Evolutionary conservation across 2,888 invertebrate species (phyloP), one percentile per base, ranked within the genome.

Genomic region (Drosophila nr. fundita): DNA sequence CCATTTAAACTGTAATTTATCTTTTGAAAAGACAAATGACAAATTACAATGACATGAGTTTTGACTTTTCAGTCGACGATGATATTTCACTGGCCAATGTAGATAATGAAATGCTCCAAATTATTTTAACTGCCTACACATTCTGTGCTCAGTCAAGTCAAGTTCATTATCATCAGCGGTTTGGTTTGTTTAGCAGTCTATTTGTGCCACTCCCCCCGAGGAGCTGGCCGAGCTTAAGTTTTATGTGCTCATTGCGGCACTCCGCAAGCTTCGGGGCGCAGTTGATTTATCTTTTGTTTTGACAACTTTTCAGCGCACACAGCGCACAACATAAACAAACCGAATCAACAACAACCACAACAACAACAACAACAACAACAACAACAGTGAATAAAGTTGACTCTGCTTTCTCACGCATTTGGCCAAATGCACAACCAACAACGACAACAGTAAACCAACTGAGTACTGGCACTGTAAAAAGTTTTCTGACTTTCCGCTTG

Each of bases 211-310:
- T 15, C 18, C 32, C 32, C 48, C 48, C 38, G 42, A 68, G 53
- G 24, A 40, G 54, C 40, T 11, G 58, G 10, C 18, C 15, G 59
- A 65, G 21, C 45, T 64, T 45, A 65, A 57, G 58, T 38, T 63
- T 71, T 59, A 29, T 48, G 36, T 73, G 49, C 58, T 53, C 32
- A 34, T 21, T 54, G 50, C 27, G 54, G 32, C 42, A 62, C 29
- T 50, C 36, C 59, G 42, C 57, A 70, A 65, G 42, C 61, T 71
- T 70, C 38, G 68, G 70, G 70, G 68, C 78, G 66, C 78, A 70
- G 80, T 78, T 85, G 78, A 88, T 86, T 88, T 86, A 86, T 90
- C 83, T 77, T 78, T 90, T 88, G 90, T 86, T 88, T 86, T 88
- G 80, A 83, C 83, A 86, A 90, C 86, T 86, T 90, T 88, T 76